phyloP scores from a whole-genome alignment of 1,140 invertebrate species.

The Holotrichia oblita region DNA sequence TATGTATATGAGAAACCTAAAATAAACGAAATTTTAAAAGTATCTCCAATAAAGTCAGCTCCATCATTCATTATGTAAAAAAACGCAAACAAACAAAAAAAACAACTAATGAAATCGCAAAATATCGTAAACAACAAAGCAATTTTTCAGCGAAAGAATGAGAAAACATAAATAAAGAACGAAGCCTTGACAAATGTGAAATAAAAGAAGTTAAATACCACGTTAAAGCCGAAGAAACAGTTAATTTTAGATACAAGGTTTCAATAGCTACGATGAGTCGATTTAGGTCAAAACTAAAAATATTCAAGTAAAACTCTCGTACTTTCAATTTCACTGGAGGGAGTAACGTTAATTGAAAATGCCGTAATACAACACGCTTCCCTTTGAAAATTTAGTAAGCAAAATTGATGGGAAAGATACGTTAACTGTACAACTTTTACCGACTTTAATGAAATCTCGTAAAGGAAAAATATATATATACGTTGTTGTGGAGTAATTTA shows the following conservation, averaged over 20 bases:
- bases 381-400: not conserved
- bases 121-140: too few species aligned
- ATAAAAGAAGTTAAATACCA: not conserved
- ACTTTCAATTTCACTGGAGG: not conserved
- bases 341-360: not conserved
- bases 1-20: too few species aligned
- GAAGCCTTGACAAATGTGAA: not conserved
- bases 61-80: too few species aligned
- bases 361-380: not conserved
- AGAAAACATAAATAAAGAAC: not conserved
- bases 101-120: too few species aligned
- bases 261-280: constrained; percentile 24
- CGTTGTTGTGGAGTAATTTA: too few species aligned
- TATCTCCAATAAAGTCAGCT: too few species aligned
- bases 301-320: constrained; percentile 27
- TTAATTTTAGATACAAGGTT: constrained; percentile 32
- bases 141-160: not conserved
- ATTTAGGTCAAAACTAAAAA: constrained; percentile 40
- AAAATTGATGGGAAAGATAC: constrained; percentile 11
- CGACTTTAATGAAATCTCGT: not conserved
- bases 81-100: too few species aligned
- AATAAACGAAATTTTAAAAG: too few species aligned
- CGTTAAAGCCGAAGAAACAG: not conserved
- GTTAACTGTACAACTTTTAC: not conserved
- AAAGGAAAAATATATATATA: not conserved